Base-by-base conservation (phyloP, 2,797 vertebrate species). In the Rhodeus uyekii region DNA sequence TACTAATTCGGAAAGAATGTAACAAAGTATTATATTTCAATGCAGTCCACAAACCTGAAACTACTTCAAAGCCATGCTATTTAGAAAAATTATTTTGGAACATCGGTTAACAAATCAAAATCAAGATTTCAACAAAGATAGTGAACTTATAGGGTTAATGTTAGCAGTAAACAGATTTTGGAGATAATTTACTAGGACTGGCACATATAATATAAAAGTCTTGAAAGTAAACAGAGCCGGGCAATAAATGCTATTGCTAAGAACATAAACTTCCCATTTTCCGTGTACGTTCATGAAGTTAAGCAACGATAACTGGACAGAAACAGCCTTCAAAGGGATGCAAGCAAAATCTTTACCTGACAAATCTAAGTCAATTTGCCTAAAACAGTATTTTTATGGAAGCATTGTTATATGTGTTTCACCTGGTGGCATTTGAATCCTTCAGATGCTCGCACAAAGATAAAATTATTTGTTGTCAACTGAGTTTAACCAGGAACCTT, bases 1-100 rank as follows among this genome's bases (percentile, higher is more conserved):
- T 74, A 39, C 14, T 58, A 55, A 74, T 38, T 24, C n/a, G 13
- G 71, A 74, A 38, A 38, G 32, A 76, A 60, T 12, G n/a, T 29
- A 38, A 24, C 38, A 44, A 76, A 76, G 53, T 61, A 18, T 61
- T 42, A 32, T 42, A 39, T 6, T 39, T 19, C 22, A 39, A 42
- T 22, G 58, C 12, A 13, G 24, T 76, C 24, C 60, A 76, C n/a
- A 76, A 55, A 39, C 22, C n/a, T 75, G 50, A 36, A 73, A 55
- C 71, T 24, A 38, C 68, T 48, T 48, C 18, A 13, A 5, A 24
- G 12, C 46, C 34, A 22, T 73, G 24, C 42, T 19, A 29, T 50
- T 46, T 5, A 69, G 42, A 50, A 36, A 55, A 34, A 7, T 48
- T 19, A 16, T 19, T 19, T 34, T 50, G 18, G 29, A 73, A 38